These are phyloP conservation scores for Diceros bicornis DNA, from an alignment of 2,797 vertebrate species.

Conservation along the genomic window DNA sequence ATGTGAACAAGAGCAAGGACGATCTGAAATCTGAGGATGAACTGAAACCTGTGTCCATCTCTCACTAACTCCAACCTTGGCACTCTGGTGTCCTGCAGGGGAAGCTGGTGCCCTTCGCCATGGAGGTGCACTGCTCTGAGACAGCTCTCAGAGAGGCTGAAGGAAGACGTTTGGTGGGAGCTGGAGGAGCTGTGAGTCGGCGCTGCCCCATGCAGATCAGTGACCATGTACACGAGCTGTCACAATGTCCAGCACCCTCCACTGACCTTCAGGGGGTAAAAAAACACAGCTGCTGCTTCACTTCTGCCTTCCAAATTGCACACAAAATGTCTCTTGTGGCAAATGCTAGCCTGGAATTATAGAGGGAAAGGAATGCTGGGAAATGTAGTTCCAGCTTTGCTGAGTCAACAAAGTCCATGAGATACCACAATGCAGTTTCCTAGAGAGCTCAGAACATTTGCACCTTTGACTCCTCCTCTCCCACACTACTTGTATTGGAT, in stretches of 20 bases:
- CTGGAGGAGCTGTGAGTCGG: neutral
- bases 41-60: neutral
- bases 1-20: neutral
- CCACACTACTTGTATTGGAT: neutral
- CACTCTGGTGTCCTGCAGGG: neutral
- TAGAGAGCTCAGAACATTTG: neutral
- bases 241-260: neutral
- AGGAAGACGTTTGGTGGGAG: neutral
- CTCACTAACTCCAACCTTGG: neutral
- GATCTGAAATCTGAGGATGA: neutral
- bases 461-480: neutral
- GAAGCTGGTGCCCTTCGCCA: neutral
- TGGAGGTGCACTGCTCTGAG: neutral
- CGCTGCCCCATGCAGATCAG: neutral
- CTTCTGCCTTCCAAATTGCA: neutral
- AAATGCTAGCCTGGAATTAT: neutral
- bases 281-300: neutral
- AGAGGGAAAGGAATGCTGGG: neutral
- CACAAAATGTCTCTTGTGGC: neutral
- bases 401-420: neutral
- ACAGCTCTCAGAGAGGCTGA: neutral
- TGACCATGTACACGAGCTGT: neutral
- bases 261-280: neutral
- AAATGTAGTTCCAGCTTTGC: neutral
- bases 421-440: neutral